Conservation (phyloP, 2,113 vertebrate genomes). For the Campylomormyrus tamandua region DNA sequence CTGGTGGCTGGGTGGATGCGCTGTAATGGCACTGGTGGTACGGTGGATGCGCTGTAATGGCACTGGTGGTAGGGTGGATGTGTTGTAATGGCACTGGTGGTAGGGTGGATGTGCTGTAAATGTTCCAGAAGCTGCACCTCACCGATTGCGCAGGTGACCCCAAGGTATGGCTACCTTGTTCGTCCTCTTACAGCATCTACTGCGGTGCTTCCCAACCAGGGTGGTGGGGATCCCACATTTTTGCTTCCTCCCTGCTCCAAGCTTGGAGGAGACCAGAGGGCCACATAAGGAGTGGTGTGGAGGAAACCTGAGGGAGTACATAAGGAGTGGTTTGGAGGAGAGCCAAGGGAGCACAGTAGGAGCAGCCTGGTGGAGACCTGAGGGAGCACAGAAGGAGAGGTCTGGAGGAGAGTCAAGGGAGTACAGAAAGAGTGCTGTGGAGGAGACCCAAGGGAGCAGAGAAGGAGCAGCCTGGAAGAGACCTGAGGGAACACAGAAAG, state of each 20-base stretch:
- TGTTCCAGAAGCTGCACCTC: not conserved
- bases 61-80: not conserved
- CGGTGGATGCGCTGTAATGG: not conserved
- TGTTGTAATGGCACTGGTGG: not conserved
- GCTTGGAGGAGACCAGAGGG: not conserved
- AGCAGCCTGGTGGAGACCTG: too few relatives aligned
- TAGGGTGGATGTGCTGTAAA: too few relatives aligned
- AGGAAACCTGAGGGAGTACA: not conserved
- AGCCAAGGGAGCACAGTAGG: too few relatives aligned
- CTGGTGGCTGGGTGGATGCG: too few relatives aligned
- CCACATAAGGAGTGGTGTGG: not conserved
- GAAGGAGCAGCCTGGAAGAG: not conserved
- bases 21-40: too few relatives aligned
- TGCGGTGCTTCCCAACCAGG: not conserved
- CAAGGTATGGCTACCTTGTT: not conserved
- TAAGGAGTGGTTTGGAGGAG: not conserved
- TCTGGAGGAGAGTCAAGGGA: not conserved
- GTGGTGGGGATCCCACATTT: not conserved
- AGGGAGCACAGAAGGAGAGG: not conserved
- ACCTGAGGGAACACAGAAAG: not conserved
- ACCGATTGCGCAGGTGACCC: not conserved
- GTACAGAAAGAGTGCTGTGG: too few relatives aligned
- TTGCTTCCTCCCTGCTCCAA: not conserved
- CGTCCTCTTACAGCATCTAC: not conserved
- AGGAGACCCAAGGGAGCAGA: not conserved